Conservation (phyloP, 2,113 vertebrate genomes). For the Cervus canadensis region DNA sequence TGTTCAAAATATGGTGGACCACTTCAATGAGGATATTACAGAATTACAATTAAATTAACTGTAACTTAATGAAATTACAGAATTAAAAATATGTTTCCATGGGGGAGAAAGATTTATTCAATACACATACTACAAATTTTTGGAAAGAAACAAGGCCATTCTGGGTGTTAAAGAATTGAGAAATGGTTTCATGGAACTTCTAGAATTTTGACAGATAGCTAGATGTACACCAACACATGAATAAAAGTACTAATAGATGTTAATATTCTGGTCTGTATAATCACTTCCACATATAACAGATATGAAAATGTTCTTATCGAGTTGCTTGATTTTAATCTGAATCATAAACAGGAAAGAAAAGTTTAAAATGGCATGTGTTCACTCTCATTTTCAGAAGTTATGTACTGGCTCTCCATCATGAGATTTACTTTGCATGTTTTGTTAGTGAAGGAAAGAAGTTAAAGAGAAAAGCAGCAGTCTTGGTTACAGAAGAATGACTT, state of each 20-base stretch:
- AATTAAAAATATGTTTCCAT: not conserved
- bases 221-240: not conserved
- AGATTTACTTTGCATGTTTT: not conserved
- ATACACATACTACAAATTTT: not conserved
- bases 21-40: not conserved
- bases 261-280: not conserved
- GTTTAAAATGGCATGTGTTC: not conserved
- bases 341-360: not conserved
- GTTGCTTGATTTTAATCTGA: not conserved
- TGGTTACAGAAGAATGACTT: not conserved
- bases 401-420: not conserved
- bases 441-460: not conserved
- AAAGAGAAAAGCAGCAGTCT: not conserved
- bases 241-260: not conserved
- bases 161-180: not conserved
- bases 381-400: not conserved
- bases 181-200: not conserved
- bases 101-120: not conserved
- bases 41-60: not conserved
- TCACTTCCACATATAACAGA: not conserved
- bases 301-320: not conserved
- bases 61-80: not conserved
- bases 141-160: not conserved
- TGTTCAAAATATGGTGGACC: not conserved
- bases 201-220: not conserved